Evolutionary conservation across 2,113 vertebrate species (phyloP), one percentile per base, ranked within the genome.

Genomic region (Oostethus manadensis): DNA sequence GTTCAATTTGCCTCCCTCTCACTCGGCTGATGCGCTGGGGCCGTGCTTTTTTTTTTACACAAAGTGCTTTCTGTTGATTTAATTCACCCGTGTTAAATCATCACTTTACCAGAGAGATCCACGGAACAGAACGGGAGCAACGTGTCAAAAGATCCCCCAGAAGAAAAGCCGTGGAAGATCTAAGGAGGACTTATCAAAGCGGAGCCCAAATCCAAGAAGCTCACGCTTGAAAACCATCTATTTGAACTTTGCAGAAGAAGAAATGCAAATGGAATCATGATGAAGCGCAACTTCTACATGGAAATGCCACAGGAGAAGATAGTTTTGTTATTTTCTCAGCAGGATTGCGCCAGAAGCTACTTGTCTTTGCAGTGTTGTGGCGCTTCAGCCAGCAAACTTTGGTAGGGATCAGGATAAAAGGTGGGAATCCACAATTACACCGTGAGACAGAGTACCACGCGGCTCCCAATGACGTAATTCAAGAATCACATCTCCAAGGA

Each of bases 1-100:
- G 58, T 76, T 83, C 72, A 71, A 68, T 84, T 74, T 48, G n/a
- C 66, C 68, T 79, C 20, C 20, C 76, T 82, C 84, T 83, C 74
- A 66, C 71, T 70, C 51, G 17, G 54, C 29, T 79, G 77, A 69
- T 60, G 64, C 56, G 56, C 55, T 64, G 54, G 47, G 33, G 38
- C n/a, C 43, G n/a, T 53, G 33, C 10, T 35, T 35, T 35, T 35
- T 35, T 35, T 35, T 1, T 33, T 33, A 20, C 10, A 54, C 29
- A 38, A 54, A 54, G 11, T 29, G 35, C 9, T 10, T 18, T 10
- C 21, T 40, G 53, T 40, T 55, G 35, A 21, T 38, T 55, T 38
- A 55, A 40, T 55, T 55, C 7, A 40, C 13, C 7, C 11, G 18
- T 14, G 38, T 55, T 55, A 40, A 40, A 55, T 40, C 14, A 55